Evolutionary conservation across 2,113 vertebrate species (phyloP), one percentile per base, ranked within the genome.

Genomic region (Laticauda laticaudata): DNA sequence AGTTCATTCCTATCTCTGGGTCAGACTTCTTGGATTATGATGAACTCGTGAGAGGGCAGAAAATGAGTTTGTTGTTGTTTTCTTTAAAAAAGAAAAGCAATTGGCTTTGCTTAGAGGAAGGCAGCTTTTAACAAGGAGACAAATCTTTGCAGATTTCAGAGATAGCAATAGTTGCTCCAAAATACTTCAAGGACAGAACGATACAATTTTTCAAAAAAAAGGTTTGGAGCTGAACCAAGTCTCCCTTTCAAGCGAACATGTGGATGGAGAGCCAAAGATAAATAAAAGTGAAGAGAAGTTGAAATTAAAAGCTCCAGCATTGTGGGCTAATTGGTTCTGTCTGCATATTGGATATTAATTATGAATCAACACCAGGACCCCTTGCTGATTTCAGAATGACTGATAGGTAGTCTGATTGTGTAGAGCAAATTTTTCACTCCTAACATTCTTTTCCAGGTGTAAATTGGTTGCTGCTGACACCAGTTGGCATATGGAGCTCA

Each of bases 381-480:
- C 89, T 95, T 54, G 51, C 95, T 88, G 93, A 95, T 95, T 95
- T 96, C 93, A 95, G n/a, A 96, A 93, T 57, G 45, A 94, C 45
- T 95, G 90, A 93, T 95, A 92, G 87, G 93, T 95, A 93, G 87
- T 94, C 90, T 93, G 75, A 94, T 64, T 92, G 39, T 90, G 87
- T 94, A 93, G 91, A 93, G 14, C 29, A 96, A 96, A 96, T 94
- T 91, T 55, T 64, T 89, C 94, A 61, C 87, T 93, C 69, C 92
- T 96, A 92, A 90, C 39, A 91, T 8, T 93, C 92, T 94, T 94
- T 94, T 89, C 0, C 95, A 86, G 94, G 34, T 95, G 95, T 96
- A 93, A 95, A 96, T 96, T 96, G 96, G 96, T 96, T 94, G 95
- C 90, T 96, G 96, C 93, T 96, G 95, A 96, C 94, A 96, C 0